Percentiles rank a stretch among this genome's conserved stretches.
Evolutionary conservation across 2,797 vertebrate species (phyloP).

Genomic region (Pogoniulus pusillus): DNA sequence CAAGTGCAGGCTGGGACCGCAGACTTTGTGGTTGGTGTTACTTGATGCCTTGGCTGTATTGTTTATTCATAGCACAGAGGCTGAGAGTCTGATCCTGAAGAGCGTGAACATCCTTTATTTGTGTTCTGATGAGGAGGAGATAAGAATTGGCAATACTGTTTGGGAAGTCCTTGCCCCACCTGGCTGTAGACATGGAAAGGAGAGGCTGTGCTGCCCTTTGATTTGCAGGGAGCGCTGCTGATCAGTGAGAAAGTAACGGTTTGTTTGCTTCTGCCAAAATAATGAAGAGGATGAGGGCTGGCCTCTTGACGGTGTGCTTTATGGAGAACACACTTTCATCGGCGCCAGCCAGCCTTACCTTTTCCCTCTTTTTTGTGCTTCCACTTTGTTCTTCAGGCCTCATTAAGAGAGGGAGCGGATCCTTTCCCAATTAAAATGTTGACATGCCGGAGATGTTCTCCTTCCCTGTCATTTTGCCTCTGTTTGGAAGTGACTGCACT

Average conservation of each 20-base stretch:
- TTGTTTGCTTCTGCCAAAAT: conserved; percentile 48
- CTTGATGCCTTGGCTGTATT: fast-evolving
- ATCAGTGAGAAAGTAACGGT: conserved; percentile 18
- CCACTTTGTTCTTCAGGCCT: conserved; percentile 67
- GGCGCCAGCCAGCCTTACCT: conserved; percentile 55
- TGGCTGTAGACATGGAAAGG: background rate
- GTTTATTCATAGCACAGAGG: background rate
- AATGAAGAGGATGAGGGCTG: conserved; percentile 34
- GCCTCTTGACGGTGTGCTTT: background rate
- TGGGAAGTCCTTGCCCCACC: background rate
- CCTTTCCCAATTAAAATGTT: conserved; percentile 72
- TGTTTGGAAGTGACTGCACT: conserved; percentile 65
- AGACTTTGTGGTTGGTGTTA: background rate
- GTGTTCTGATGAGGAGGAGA: background rate
- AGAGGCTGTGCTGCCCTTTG: background rate
- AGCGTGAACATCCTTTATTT: background rate
- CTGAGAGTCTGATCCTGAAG: background rate
- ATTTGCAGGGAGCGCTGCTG: background rate
- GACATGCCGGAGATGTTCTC: conserved; percentile 50
- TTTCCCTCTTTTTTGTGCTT: conserved; percentile 48
- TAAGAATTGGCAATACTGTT: background rate
- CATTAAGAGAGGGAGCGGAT: conserved; percentile 63
- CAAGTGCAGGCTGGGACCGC: background rate
- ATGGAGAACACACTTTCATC: conserved; percentile 38
- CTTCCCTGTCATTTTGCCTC: conserved; percentile 52